These are phyloP conservation scores for Eupleurogrammus muticus DNA, from an alignment of 2,797 vertebrate genomes.

Conservation along the genomic window DNA sequence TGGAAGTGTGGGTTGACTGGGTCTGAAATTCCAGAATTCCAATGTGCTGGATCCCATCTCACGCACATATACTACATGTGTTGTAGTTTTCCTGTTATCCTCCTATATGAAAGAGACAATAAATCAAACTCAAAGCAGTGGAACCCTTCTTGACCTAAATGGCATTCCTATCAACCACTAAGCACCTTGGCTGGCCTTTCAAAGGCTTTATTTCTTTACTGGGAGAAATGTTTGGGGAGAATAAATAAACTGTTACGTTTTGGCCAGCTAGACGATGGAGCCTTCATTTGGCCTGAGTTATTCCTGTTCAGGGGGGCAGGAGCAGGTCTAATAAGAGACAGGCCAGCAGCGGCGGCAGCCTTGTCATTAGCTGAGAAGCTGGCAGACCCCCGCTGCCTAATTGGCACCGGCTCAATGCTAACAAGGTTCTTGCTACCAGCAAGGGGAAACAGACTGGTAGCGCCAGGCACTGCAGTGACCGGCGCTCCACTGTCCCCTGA, in stretches of 20 bases:
- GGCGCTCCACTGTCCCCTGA: constrained; percentile 43
- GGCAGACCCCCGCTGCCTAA: constrained; percentile 81
- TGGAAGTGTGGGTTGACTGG: constrained; percentile 66
- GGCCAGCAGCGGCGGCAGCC: constrained; percentile 73
- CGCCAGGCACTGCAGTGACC: constrained; percentile 54
- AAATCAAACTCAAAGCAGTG: constrained; percentile 70
- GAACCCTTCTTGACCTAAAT: constrained; percentile 74
- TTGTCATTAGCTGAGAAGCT: constrained; percentile 79
- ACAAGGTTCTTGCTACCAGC: constrained; percentile 75
- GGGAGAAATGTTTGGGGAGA: constrained; percentile 72
- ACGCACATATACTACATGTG: constrained; percentile 50
- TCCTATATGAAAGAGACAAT: constrained; percentile 66
- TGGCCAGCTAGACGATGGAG: constrained; percentile 67
- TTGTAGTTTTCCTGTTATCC: constrained; percentile 54
- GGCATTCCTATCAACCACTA: constrained; percentile 76
- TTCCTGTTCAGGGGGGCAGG: constrained; percentile 63
- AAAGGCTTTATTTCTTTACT: constrained; percentile 70
- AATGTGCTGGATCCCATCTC: constrained; percentile 68
- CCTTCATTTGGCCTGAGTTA: constrained; percentile 74
- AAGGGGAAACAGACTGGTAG: constrained; percentile 61
- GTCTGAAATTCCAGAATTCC: constrained; percentile 67
- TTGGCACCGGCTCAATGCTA: constrained; percentile 78
- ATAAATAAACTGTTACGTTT: constrained; percentile 84
- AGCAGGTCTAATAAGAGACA: constrained; percentile 77
- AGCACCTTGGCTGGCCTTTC: constrained; percentile 76